Conservation (phyloP, 1,140 invertebrate species). For the Neodiprion virginianus region DNA sequence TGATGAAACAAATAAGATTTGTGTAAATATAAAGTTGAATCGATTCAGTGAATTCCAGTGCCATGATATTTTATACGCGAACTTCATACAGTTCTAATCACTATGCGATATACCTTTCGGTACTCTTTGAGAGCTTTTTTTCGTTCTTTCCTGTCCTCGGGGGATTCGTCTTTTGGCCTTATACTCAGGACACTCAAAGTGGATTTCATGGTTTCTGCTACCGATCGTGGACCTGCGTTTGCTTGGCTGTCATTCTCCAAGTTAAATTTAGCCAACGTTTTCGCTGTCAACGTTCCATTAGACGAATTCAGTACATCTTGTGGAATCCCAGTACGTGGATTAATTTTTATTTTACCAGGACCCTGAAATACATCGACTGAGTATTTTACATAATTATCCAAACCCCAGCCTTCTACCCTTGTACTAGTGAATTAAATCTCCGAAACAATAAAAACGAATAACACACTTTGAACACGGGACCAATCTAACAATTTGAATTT, state of each 20-base stretch:
- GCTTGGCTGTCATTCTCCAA: constrained; percentile 55
- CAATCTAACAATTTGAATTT: no score
- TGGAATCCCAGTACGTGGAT: constrained; percentile 77
- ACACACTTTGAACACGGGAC: background rate
- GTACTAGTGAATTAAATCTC: constrained; percentile 8
- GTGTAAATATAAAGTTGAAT: background rate
- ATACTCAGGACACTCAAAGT: constrained; percentile 74
- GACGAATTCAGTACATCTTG: constrained; percentile 66
- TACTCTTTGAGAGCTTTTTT: constrained; percentile 86
- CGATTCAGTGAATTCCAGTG: constrained; percentile 15
- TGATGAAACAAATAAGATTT: constrained; percentile 34
- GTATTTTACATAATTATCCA: constrained; percentile 20
- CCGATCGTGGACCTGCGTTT: constrained; percentile 59
- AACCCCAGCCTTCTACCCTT: constrained; percentile 19
- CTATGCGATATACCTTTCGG: constrained; percentile 64
- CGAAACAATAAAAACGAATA: constrained; percentile 1
- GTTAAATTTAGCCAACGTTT: constrained; percentile 72
- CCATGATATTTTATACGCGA: constrained; percentile 9
- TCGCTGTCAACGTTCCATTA: constrained; percentile 69
- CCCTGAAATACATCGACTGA: constrained; percentile 48
- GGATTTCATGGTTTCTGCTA: constrained; percentile 73
- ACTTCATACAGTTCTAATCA: background rate
- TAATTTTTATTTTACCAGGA: constrained; percentile 72
- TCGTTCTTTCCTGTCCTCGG: constrained; percentile 80
- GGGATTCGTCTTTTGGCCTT: constrained; percentile 81